Conservation (phyloP, 2,888 invertebrate genomes). For the Lycocerus yunnanus region DNA sequence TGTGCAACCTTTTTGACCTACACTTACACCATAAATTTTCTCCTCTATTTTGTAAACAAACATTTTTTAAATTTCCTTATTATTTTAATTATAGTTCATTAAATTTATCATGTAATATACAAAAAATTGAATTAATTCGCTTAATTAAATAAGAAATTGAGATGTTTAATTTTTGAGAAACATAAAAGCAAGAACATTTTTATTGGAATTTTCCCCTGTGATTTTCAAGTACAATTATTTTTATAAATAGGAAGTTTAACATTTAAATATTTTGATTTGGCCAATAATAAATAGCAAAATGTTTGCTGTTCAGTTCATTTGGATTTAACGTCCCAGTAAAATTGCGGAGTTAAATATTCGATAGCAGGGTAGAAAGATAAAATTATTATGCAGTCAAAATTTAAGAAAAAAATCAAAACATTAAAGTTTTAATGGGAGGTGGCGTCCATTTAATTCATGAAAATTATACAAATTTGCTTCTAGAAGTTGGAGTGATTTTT, state of each 20-base stretch:
- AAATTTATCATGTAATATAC: background rate
- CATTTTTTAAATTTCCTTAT: background rate
- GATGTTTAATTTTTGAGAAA: no score
- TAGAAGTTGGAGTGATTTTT: background rate
- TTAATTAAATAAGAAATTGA: background rate
- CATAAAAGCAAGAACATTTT: no score
- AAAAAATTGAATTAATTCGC: no score
- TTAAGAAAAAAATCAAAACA: background rate
- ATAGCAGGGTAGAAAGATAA: no score
- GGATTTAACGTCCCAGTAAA: no score
- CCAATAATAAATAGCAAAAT: background rate
- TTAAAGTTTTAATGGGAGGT: background rate
- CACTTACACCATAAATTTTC: background rate
- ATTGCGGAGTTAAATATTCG: no score
- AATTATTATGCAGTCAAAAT: no score
- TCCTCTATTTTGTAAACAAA: background rate
- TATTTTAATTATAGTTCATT: background rate
- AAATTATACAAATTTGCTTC: no score
- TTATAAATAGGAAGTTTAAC: background rate
- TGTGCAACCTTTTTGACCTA: constrained; percentile 10
- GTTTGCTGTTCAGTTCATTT: background rate
- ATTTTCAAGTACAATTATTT: background rate
- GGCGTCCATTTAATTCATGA: no score
- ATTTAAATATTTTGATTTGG: background rate
- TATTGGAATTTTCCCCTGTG: background rate